Evolutionary conservation across 2,113 vertebrate species (phyloP), one percentile per base, ranked within the genome.

Genomic region (Caranx melampygus): DNA sequence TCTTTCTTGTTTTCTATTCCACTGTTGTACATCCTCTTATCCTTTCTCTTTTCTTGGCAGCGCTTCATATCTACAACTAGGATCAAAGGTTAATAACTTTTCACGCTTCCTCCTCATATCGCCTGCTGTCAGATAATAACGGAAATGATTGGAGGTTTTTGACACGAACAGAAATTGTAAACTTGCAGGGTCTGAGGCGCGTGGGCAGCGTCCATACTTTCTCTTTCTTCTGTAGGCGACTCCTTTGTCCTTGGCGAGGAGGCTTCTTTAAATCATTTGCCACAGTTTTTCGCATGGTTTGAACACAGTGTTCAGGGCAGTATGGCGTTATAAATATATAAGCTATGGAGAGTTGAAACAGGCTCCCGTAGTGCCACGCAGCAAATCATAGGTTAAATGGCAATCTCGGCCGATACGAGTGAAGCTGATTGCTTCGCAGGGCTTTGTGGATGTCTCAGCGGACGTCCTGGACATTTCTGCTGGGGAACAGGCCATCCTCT

Each of bases 81-180:
- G 49, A 84, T 92, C 85, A 76, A 73, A 89, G 87, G 85, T 88
- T 82, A 91, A 91, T 87, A 88, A 84, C 83, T 77, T 81, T 75
- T 64, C 74, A 62, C 8, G 12, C 69, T 15, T 61, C 47, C 21
- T 73, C 12, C 73, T 81, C 57, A n/a, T 54, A 57, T 80, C 57
- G 37, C n/a, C 58, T 5, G 3, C 40, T 40, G 64, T 60, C 55
- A 76, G 75, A 78, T 67, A 83, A 75, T 40, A 31, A 20, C 7
- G 16, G 57, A 68, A 84, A 76, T 52, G 44, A 77, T 49, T 11
- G 49, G 57, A 69, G 31, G 21, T 37, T 78, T 66, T 72, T 60
- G 61, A 75, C 65, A 75, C 61, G 26, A 78, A 78, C 72, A 37
- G 2, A 35, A 44, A 64, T 18, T 37, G 52, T 47, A 62, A 73